Percentiles rank a stretch among this genome's conserved stretches.
These are phyloP conservation scores for Tetheella fluctuosa DNA, from an alignment of 2,888 invertebrate genomes.

Conservation along the genomic window DNA sequence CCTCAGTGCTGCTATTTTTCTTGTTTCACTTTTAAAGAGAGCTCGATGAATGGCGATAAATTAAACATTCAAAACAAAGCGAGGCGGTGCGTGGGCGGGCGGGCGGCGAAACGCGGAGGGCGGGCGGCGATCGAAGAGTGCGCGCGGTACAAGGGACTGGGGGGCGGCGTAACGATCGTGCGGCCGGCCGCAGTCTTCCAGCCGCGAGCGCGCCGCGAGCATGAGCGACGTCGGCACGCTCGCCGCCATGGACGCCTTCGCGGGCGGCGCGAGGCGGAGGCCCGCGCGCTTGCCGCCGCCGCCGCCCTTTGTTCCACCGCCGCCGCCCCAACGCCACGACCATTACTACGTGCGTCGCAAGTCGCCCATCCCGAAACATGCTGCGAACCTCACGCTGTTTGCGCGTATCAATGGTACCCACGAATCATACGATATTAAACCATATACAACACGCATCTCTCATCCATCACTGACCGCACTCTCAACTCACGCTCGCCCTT, in stretches of 20 bases:
- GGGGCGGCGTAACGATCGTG: conserved; percentile 68
- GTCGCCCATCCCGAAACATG: conserved; percentile 76
- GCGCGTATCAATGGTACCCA: conserved; percentile 75
- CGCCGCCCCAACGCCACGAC: conserved; percentile 77
- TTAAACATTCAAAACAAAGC: conserved; percentile 83
- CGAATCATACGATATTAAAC: conserved; percentile 25
- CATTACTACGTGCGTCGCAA: conserved; percentile 81
- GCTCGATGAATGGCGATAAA: conserved; percentile 78
- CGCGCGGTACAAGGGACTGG: conserved; percentile 70
- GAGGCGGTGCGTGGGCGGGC: conserved; percentile 72
- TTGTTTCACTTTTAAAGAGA: conserved; percentile 56
- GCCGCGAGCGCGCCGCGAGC: conserved; percentile 79
- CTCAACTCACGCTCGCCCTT: conserved; percentile 24
- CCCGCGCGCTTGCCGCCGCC: conserved; percentile 78
- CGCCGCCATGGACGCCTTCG: conserved; percentile 82
- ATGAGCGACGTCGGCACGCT: conserved; percentile 84
- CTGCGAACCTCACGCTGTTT: conserved; percentile 76
- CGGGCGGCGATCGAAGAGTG: conserved; percentile 80
- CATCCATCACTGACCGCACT: conserved; percentile 32
- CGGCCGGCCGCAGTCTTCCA: conserved; percentile 78
- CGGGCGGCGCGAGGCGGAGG: conserved; percentile 80
- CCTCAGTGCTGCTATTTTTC: conserved; percentile 55
- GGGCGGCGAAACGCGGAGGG: conserved; percentile 70
- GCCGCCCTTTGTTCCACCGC: conserved; percentile 79
- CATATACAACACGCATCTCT: conserved; percentile 41